Evolutionary conservation across 1,140 invertebrate species (phyloP).

Genomic region (Macrosteles quadrilineatus): DNA sequence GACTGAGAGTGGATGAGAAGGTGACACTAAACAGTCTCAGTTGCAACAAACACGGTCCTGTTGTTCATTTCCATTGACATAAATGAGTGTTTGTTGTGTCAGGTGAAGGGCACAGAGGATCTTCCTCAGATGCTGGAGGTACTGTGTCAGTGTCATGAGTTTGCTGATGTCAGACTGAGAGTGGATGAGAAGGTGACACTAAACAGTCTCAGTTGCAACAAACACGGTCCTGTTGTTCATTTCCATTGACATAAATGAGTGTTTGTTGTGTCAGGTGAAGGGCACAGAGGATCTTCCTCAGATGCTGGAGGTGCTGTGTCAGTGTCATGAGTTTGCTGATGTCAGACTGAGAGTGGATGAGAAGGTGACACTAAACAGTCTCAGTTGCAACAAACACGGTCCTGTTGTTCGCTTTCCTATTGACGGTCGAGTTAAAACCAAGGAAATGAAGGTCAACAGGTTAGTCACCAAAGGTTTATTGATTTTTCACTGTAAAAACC

Average conservation of each 20-base stretch:
- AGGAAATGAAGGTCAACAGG: slow-evolving; percentile 68
- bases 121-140: slow-evolving; percentile 51
- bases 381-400: slow-evolving; percentile 58
- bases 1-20: too few relatives aligned
- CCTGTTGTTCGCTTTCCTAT: slow-evolving; percentile 61
- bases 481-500: too few relatives aligned
- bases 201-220: slow-evolving; percentile 61
- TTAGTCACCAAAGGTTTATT: too few relatives aligned
- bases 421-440: slow-evolving; percentile 61
- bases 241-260: neutral
- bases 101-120: slow-evolving; percentile 53
- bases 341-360: slow-evolving; percentile 63
- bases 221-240: neutral
- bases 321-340: slow-evolving; percentile 62
- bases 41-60: neutral
- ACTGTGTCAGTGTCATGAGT: slow-evolving; percentile 60
- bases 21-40: too few relatives aligned
- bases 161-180: slow-evolving; percentile 61
- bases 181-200: slow-evolving; percentile 60
- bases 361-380: slow-evolving; percentile 58
- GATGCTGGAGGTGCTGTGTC: slow-evolving; percentile 53
- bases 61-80: neutral
- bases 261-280: slow-evolving; percentile 47
- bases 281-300: slow-evolving; percentile 52
- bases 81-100: neutral